phyloP scores from a whole-genome alignment of 2,797 vertebrate genomes.

The Protonibea diacanthus region DNA sequence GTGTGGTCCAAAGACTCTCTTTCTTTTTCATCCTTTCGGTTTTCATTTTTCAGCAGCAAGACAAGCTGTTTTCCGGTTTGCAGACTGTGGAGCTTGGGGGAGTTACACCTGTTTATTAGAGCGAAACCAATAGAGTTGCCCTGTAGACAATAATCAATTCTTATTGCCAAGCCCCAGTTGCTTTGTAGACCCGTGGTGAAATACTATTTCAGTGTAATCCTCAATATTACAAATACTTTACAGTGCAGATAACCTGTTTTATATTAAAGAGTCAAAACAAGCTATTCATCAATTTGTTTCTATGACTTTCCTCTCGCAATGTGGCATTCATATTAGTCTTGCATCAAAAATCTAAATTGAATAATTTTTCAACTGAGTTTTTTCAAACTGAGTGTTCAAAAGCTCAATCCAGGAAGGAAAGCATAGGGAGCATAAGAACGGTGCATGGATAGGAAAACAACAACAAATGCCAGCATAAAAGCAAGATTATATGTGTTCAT shows the following conservation, averaged over 20 bases:
- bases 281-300: not conserved
- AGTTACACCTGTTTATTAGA: slow-evolving; percentile 45
- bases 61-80: slow-evolving; percentile 15
- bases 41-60: slow-evolving; percentile 32
- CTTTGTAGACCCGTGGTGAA: not conserved
- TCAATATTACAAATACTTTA: not conserved
- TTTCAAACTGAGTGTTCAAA: not conserved
- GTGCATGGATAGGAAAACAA: not conserved
- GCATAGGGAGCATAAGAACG: not conserved
- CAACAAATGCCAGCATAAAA: not conserved
- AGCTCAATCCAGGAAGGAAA: not conserved
- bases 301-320: not conserved
- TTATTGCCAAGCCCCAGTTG: slow-evolving; percentile 1
- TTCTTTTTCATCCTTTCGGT: not conserved
- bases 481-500: not conserved
- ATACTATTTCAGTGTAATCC: not conserved
- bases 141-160: slow-evolving; percentile 17
- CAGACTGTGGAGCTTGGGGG: slow-evolving; percentile 32
- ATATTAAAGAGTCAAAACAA: not conserved
- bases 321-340: not conserved
- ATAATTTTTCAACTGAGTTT: not conserved
- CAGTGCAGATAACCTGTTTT: not conserved
- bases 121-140: slow-evolving; percentile 50
- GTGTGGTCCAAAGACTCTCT: not conserved
- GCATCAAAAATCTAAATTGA: not conserved